Conservation (phyloP, 2,888 invertebrate species). For the Mellilla xanthometata region DNA sequence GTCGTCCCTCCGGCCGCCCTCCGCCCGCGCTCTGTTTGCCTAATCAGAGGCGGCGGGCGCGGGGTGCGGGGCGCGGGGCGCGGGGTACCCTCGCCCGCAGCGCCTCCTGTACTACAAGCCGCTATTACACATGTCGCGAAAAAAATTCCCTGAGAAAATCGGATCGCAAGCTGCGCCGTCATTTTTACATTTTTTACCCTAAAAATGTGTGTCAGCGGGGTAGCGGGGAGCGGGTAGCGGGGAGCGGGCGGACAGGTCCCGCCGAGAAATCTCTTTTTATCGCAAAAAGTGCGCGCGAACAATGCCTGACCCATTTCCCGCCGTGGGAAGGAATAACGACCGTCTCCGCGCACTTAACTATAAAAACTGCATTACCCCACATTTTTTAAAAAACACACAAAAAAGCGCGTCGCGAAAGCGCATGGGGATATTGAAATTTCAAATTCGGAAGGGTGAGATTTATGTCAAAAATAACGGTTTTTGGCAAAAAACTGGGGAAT, state of each 20-base stretch:
- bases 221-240: conserved; percentile 48
- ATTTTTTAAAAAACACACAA: conserved; percentile 65
- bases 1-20: conserved; percentile 41
- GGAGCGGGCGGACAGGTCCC: conserved; percentile 65
- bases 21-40: conserved; percentile 66
- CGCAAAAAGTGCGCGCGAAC: conserved; percentile 73
- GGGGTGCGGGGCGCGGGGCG: too few relatives aligned
- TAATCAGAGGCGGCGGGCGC: conserved; percentile 79
- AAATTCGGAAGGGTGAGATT: conserved; percentile 78
- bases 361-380: conserved; percentile 82
- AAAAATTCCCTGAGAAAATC: conserved; percentile 73
- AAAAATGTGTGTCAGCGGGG: conserved; percentile 79
- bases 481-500: conserved; percentile 61
- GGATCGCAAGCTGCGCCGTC: conserved; percentile 72
- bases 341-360: conserved; percentile 61
- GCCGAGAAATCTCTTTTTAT: conserved; percentile 74
- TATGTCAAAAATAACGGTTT: conserved; percentile 80
- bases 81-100: conserved; percentile 52
- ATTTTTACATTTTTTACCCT: conserved; percentile 75
- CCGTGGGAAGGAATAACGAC: conserved; percentile 82
- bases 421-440: conserved; percentile 69
- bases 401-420: conserved; percentile 63
- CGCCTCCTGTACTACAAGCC: conserved; percentile 67
- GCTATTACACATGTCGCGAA: conserved; percentile 57
- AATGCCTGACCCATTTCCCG: conserved; percentile 80